phyloP scores from a whole-genome alignment of 23 tunicate species.

The Clavelina lepadiformis region DNA sequence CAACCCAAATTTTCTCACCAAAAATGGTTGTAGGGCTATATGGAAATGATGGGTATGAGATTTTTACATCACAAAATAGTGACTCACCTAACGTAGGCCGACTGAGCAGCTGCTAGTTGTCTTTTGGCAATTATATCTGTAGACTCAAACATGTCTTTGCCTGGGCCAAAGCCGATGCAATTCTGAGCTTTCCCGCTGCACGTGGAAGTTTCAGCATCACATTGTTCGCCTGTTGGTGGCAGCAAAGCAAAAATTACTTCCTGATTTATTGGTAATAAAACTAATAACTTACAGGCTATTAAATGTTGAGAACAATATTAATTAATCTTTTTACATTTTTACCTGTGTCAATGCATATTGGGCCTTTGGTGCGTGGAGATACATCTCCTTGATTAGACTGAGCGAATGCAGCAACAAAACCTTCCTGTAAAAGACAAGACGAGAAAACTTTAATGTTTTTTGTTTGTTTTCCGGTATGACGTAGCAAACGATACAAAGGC shows the following conservation, averaged over 20 bases:
- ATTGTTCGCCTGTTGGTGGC: slow-evolving; percentile 7
- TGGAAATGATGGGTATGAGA: no score
- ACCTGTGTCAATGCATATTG: slow-evolving; percentile 62
- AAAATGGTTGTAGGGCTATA: no score
- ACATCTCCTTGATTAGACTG: slow-evolving; percentile 82
- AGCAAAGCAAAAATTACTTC: background rate
- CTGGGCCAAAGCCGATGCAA: slow-evolving; percentile 82
- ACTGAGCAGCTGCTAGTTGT: slow-evolving; percentile 41
- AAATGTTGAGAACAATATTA: background rate
- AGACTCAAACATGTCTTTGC: slow-evolving; percentile 74
- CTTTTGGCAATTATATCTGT: slow-evolving; percentile 70
- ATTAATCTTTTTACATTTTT: background rate
- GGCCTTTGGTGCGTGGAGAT: slow-evolving; percentile 76
- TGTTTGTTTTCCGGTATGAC: background rate
- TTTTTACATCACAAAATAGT: no score
- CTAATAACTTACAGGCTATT: background rate
- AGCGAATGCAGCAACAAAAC: slow-evolving; percentile 78
- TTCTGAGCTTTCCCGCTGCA: slow-evolving; percentile 26
- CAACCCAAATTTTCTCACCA: background rate
- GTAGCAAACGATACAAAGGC: background rate
- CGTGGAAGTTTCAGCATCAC: slow-evolving; percentile 24
- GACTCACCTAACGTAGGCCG: slow-evolving; percentile 38
- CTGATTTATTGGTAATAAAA: background rate
- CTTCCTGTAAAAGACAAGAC: slow-evolving; percentile 28
- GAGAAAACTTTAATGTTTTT: background rate